Conservation (phyloP, 2,888 invertebrate genomes). For the Tenthredo mesomela region DNA sequence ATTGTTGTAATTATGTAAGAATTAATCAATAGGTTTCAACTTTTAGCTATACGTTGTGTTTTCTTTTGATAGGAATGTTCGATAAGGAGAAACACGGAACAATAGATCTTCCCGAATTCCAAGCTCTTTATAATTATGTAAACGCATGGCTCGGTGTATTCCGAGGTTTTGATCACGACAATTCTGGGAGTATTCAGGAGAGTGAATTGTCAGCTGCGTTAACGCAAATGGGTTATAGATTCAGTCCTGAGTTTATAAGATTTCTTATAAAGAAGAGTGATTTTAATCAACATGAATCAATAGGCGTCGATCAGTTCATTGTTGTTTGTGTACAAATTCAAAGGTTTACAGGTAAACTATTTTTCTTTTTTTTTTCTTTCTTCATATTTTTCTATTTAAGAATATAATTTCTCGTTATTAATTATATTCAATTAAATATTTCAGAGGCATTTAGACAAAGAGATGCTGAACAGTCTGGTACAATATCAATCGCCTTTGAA, state of each 20-base stretch:
- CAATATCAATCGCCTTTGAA: conserved; percentile 92
- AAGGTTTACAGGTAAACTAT: conserved; percentile 82
- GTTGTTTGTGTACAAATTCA: conserved; percentile 94
- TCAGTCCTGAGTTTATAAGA: conserved; percentile 88
- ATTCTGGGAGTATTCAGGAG: conserved; percentile 92
- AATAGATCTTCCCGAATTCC: conserved; percentile 91
- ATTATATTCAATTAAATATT: conserved; percentile 57
- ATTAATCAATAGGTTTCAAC: background rate
- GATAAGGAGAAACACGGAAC: conserved; percentile 91
- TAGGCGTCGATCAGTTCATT: conserved; percentile 93
- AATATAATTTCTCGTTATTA: background rate
- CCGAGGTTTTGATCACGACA: conserved; percentile 91
- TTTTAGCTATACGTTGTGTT: conserved; percentile 37
- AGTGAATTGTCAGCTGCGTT: conserved; percentile 88
- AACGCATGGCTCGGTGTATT: conserved; percentile 94
- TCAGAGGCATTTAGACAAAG: conserved; percentile 90
- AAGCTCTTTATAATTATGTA: conserved; percentile 91
- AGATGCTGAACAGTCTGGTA: conserved; percentile 90
- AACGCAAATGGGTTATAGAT: conserved; percentile 93
- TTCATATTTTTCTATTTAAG: background rate
- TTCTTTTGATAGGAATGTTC: conserved; percentile 87
- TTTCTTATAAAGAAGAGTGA: conserved; percentile 87
- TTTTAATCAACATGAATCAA: conserved; percentile 81
- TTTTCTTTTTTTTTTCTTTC: background rate
- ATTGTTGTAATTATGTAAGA: background rate